Conservation (phyloP, 2,888 invertebrate species). For the Onchidella celtica region DNA sequence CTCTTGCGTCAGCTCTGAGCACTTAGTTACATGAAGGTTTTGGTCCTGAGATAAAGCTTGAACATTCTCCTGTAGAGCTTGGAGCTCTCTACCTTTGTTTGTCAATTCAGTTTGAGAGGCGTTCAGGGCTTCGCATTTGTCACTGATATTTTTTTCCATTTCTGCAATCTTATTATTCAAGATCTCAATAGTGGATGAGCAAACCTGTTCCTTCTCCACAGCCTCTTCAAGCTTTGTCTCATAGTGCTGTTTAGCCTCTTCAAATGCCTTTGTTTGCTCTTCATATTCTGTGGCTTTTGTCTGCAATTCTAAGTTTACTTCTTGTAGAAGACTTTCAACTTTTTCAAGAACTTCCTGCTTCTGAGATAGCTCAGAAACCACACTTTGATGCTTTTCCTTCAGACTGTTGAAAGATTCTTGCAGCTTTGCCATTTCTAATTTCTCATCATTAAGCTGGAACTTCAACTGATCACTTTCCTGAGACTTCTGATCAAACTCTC, state of each 20-base stretch:
- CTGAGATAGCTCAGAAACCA: not conserved
- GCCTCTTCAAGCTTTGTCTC: conserved; percentile 14
- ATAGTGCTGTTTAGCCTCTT: not conserved
- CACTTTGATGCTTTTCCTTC: not conserved
- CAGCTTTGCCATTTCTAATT: not conserved
- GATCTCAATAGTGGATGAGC: not conserved
- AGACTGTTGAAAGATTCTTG: not conserved
- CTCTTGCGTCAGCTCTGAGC: conserved; percentile 1
- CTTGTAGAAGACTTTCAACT: conserved; percentile 6
- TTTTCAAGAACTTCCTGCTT: conserved; percentile 10
- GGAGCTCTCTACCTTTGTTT: conserved; percentile 5
- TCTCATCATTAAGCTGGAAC: conserved; percentile 23
- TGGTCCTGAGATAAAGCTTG: not conserved
- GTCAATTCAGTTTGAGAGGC: conserved; percentile 5
- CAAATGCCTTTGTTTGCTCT: not conserved
- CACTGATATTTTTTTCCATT: not conserved
- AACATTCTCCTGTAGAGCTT: conserved; percentile 1
- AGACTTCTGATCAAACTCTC: conserved; percentile 14
- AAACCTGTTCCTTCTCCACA: not conserved
- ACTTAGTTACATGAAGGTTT: not conserved
- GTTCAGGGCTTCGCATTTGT: conserved; percentile 6
- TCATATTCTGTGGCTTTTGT: not conserved
- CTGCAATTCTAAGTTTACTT: not conserved
- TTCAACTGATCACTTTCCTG: not conserved
- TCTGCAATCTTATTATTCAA: not conserved